Evolutionary conservation across 1,140 invertebrate genomes (phyloP).

Genomic region (Aphis craccivora): DNA sequence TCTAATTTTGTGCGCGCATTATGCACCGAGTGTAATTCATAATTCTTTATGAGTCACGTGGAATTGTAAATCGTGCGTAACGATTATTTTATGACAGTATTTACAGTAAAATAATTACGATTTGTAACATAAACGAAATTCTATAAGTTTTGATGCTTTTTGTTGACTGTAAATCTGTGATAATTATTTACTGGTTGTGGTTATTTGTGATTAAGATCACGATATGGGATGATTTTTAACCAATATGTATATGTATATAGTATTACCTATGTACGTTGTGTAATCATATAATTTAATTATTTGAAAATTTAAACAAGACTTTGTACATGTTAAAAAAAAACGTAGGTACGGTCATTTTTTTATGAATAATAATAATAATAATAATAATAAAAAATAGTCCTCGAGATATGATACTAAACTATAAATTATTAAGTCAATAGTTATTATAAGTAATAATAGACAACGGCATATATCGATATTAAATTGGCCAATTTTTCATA

Average conservation of each 20-base stretch:
- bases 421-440: background rate
- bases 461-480: background rate
- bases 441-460: background rate
- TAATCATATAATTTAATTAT: background rate
- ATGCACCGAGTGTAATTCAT: background rate
- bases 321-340: background rate
- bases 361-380: background rate
- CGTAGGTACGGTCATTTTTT: background rate
- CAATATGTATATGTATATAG: background rate
- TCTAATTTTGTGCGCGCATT: background rate
- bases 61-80: background rate
- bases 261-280: too few species aligned
- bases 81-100: background rate
- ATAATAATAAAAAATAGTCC: background rate
- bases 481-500: background rate
- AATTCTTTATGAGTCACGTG: background rate
- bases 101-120: background rate
- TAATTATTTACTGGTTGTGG: background rate
- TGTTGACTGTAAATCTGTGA: background rate
- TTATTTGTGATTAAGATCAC: background rate
- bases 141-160: background rate
- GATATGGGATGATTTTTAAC: background rate
- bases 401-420: background rate
- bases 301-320: background rate
- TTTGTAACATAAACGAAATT: background rate